Percentiles rank a stretch among this genome's conserved stretches.
Conservation (phyloP, 2,113 vertebrate genomes). For the Penelope pileata region DNA sequence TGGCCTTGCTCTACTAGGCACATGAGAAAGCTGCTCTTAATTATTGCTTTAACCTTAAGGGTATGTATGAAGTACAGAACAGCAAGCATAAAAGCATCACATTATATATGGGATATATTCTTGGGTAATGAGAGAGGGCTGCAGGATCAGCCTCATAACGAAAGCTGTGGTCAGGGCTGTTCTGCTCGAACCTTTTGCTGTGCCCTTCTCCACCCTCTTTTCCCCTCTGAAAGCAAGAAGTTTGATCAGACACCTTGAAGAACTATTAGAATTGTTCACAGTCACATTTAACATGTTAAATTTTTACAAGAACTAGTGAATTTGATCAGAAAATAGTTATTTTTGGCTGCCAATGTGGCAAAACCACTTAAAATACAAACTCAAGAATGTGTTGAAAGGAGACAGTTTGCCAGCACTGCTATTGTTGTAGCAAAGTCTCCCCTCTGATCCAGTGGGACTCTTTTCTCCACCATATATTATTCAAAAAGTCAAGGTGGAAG, state of each 20-base stretch:
- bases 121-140: background rate
- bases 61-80: background rate
- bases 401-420: background rate
- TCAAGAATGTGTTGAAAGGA: conserved; percentile 50
- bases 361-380: conserved; percentile 51
- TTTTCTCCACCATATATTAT: background rate
- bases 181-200: background rate
- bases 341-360: conserved; percentile 55
- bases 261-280: background rate
- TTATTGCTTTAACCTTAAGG: conserved; percentile 64
- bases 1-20: background rate
- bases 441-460: background rate
- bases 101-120: background rate
- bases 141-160: background rate
- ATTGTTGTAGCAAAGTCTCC: conserved; percentile 44
- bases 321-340: conserved; percentile 60
- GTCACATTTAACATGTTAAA: background rate
- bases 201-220: background rate
- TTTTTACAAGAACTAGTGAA: conserved; percentile 34
- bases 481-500: background rate
- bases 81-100: background rate
- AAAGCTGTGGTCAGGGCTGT: background rate
- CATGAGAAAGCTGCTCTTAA: conserved; percentile 42
- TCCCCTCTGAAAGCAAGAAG: background rate
- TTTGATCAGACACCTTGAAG: background rate